Conservation (phyloP, 2,888 invertebrate genomes). For the Platynereis dumerilii region DNA sequence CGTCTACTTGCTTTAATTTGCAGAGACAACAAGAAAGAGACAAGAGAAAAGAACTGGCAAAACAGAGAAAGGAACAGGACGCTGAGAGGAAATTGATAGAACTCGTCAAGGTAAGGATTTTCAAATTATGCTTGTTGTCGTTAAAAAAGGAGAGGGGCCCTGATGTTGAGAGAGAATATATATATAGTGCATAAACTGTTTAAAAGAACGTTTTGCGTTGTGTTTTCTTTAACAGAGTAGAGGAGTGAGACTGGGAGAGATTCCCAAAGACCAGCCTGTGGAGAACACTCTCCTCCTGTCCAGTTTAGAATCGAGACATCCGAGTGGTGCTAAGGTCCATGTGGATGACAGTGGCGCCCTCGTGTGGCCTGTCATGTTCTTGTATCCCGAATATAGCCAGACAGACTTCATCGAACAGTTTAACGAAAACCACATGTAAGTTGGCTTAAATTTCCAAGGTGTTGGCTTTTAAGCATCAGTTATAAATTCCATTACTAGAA, state of each 20-base stretch:
- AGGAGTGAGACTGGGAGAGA: constrained; percentile 33
- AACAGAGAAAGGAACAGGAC: constrained; percentile 46
- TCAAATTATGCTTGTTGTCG: no score
- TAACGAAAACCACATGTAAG: constrained; percentile 72
- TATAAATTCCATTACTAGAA: no score
- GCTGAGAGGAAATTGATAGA: constrained; percentile 46
- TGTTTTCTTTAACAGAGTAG: constrained; percentile 38
- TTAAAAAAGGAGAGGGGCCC: no score
- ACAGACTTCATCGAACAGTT: constrained; percentile 87
- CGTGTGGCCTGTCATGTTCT: constrained; percentile 85
- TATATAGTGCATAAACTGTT: no score
- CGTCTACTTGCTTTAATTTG: neutral
- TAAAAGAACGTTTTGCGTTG: no score
- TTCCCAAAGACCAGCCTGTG: neutral
- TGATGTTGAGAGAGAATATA: no score
- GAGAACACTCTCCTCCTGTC: constrained; percentile 13
- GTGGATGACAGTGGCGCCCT: constrained; percentile 67
- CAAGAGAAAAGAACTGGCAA: constrained; percentile 46
- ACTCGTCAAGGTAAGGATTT: constrained; percentile 45
- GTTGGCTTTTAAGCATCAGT: neutral
- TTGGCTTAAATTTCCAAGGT: no score
- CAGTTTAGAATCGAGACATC: constrained; percentile 50
- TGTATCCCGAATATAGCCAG: constrained; percentile 86
- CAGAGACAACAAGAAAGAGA: constrained; percentile 50
- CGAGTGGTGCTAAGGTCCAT: constrained; percentile 57